Percentiles rank a stretch among this genome's conserved stretches.
Evolutionary conservation across 2,888 invertebrate genomes (phyloP).

Genomic region (Dione vanillae): DNA sequence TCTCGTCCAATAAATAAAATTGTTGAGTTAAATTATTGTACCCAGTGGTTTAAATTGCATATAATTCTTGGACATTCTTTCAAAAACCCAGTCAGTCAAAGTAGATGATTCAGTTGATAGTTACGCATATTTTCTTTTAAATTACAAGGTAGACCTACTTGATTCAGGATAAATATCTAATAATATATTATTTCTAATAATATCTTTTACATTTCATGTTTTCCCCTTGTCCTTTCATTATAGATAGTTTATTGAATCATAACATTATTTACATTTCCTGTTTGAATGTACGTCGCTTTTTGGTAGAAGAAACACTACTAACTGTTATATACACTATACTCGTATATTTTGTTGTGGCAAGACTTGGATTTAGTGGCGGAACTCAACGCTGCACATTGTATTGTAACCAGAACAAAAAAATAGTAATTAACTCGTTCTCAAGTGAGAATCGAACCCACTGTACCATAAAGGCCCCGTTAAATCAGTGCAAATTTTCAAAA

Average conservation of each 20-base stretch:
- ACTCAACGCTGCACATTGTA: no score
- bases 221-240: not conserved
- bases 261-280: not conserved
- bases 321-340: no score
- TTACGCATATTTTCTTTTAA: not conserved
- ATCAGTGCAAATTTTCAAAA: no score
- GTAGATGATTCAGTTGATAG: not conserved
- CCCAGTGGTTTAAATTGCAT: not conserved
- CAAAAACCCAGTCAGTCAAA: not conserved
- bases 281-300: not conserved
- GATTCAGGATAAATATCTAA: no score
- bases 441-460: no score
- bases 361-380: no score
- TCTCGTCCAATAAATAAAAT: slow-evolving; percentile 9
- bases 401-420: no score
- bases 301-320: no score
- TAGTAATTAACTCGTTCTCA: no score
- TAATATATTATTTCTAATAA: not conserved
- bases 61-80: not conserved
- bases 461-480: no score
- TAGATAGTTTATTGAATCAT: not conserved
- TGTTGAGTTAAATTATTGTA: not conserved
- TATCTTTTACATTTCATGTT: not conserved
- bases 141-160: no score
- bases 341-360: no score